These are phyloP conservation scores for Tyto alba DNA, from an alignment of 2,113 vertebrate species.

Conservation along the genomic window DNA sequence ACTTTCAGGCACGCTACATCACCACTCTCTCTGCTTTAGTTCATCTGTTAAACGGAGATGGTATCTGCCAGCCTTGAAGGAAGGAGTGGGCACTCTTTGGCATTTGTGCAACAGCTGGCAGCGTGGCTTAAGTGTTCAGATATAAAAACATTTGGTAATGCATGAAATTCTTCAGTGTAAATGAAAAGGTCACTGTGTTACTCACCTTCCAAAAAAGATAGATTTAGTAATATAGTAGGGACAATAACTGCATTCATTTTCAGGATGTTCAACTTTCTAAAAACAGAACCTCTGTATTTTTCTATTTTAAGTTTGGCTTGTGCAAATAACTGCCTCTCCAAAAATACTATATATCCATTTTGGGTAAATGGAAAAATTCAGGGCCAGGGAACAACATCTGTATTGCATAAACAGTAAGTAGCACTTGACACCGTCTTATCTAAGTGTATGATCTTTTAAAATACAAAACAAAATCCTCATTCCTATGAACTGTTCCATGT, in stretches of 20 bases:
- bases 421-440: constrained; percentile 33
- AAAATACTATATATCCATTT: constrained; percentile 42
- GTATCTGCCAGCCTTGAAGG: background rate
- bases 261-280: constrained; percentile 32
- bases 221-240: background rate
- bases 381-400: constrained; percentile 44
- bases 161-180: background rate
- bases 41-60: background rate
- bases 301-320: constrained; percentile 54
- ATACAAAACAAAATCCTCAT: constrained; percentile 2
- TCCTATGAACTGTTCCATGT: constrained; percentile 17
- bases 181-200: background rate
- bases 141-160: background rate
- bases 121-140: background rate
- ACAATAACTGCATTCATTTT: constrained; percentile 29
- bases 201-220: background rate
- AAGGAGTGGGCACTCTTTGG: background rate
- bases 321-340: constrained; percentile 50
- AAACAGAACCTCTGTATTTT: constrained; percentile 52
- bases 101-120: background rate
- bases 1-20: background rate
- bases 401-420: constrained; percentile 32
- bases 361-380: constrained; percentile 63
- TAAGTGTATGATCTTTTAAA: constrained; percentile 11
- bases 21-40: background rate